Base-by-base conservation (phyloP, 2,797 vertebrate species). In the Sternotherus odoratus region DNA sequence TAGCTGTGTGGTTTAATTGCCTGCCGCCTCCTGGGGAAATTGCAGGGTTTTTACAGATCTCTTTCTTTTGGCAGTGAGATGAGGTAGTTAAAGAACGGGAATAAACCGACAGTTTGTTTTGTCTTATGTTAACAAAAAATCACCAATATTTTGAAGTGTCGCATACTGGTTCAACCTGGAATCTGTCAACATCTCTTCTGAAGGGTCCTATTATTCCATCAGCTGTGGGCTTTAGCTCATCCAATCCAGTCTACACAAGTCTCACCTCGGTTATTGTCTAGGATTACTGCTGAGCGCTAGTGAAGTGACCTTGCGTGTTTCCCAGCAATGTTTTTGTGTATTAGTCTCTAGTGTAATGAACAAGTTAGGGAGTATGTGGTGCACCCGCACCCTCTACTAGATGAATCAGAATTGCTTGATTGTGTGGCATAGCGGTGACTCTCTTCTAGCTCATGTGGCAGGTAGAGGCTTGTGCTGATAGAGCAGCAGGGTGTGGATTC, bases 21-120 rank as follows among this genome's bases (percentile, higher is more conserved):
- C 28, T 79, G 24, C 33, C 48, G 50, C 43, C 46, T 88, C 33
- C 75, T n/a, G 17, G 9, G 53, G 28, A 26, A 87, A 79, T 7
- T 79, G 77, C 33, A 48, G 5, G 33, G 24, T 9, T 79, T 87
- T 66, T 63, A 23, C 12, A 72, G 39, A 72, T 24, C 15, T 72
- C 12, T 72, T 85, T 72, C 43, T 86, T 36, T 82, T 77, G 83
- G 87, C 77, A 75, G 79, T 83, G 49, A 54, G 46, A 78, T 39
- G 56, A 74, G 57, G 48, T 72, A 30, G 72, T 50, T 69, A 46
- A 95, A 93, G 69, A 33, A 33, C 53, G 89, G 87, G 54, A 75
- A 88, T 66, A 48, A 83, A 83, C 56, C 81, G 53, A 19, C 77
- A 69, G 26, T 6, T 50, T 91, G 81, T 82, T 95, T 85, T 94